Evolutionary conservation across 2,113 vertebrate genomes (phyloP), one percentile per base, ranked within the genome.

Genomic region (Vombatus ursinus): DNA sequence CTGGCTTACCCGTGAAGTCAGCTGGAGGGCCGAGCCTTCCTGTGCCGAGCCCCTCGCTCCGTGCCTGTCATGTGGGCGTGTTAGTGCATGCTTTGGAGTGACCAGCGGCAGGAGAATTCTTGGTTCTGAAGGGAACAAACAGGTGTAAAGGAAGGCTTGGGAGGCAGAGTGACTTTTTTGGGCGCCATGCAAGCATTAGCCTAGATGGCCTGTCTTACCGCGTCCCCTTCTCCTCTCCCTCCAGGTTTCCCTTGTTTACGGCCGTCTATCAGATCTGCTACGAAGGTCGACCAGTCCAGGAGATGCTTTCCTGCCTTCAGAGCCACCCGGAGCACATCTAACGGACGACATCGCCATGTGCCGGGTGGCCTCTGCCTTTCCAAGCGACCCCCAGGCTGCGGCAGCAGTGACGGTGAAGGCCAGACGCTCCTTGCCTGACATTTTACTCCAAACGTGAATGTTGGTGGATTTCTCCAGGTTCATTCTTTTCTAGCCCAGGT

Each of bases 221-320:
- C 0, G 54, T 57, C 94, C 93, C 91, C 92, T 96, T 48, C 97
- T 91, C 96, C 1, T 8, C 9, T 37, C 50, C 24, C 93, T 91
- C 77, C 92, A 99, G 99, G 97, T 99, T 99, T 96, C 99, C 99
- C 0, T 98, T 99, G 2, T 99, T 99, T 95, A 98, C 98, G 3
- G 98, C 99, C 8, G 99, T 99, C n/a, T 99, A 99, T 97, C 98
- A 98, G 96, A 99, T 99, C 97, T 99, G 99, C 97, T 99, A 99
- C 28, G 98, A 99, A 97, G 98, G 98, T 50, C 99, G 98, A 93
- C 98, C 99, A 8, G 99, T 99, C 96, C 96, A 96, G 97, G 98
- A 99, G 8, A 98, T 99, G 96, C 99, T 99, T 92, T 98, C 98
- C 95, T 99, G 99, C 94, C 98, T 99, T 95, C 99, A 99, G 6